Base-by-base conservation (phyloP, 2,113 vertebrate genomes). In the Thunnus maccoyii region DNA sequence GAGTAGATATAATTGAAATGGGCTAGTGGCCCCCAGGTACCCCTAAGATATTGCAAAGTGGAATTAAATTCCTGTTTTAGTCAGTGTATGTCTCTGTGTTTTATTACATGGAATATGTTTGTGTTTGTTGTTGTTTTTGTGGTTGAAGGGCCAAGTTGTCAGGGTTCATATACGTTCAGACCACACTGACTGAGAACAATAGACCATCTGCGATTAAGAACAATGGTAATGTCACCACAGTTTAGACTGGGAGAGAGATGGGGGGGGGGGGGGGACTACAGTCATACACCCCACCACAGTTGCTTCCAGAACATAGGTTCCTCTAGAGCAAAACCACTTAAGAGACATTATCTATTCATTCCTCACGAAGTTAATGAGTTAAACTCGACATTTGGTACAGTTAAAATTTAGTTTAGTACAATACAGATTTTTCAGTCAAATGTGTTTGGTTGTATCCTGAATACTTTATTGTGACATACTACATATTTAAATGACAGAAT, bases 131-230 rank as follows among this genome's bases (percentile, higher is more conserved):
- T 41, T 66, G 50, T 68, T 62, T 65, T 58, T 76, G 30, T 58
- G 67, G n/a, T 62, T 68, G 51, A 57, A 47, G 32, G 17, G 11
- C 22, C 20, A 66, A 64, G 32, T 71, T 74, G 46, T 76, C 18
- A 65, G 60, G 55, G 62, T 52, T 25, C 50, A 51, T n/a, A 68
- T 57, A 51, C 1, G 41, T 72, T 60, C 62, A 72, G 77, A 71
- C 54, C 75, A 66, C 76, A 84, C 44, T 64, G 71, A 41, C 20
- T 3, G n/a, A 71, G 86, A 82, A 94, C 93, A 94, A 94, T 83
- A 54, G 86, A 64, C 91, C 93, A 91, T 94, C 91, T 93, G 92
- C 83, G 88, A 76, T 71, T 57, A 85, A 32, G 71, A 85, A 92
- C 89, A 91, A 92, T 88, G 70, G 22, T 16, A 13, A 57, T 76